Percentiles rank a stretch among this genome's conserved stretches.
These are phyloP conservation scores for Cryptomyrus ogoouensis DNA, from an alignment of 2,113 vertebrate genomes.

Conservation along the genomic window DNA sequence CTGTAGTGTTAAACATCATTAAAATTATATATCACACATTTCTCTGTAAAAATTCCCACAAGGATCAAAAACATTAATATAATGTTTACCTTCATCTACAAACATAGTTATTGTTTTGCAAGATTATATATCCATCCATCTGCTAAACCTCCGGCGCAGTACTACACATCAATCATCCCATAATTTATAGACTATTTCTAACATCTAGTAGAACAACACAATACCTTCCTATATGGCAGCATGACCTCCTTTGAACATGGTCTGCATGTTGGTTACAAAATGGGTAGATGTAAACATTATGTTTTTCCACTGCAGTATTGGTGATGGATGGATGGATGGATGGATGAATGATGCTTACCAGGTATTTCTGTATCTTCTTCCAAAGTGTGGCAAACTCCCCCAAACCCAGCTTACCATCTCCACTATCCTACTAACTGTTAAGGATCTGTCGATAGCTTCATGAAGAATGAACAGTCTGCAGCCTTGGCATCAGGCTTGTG, in stretches of 20 bases:
- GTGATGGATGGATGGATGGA: neutral
- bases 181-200: neutral
- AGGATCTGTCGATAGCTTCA: slow-evolving; percentile 21
- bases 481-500: neutral
- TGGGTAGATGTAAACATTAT: neutral
- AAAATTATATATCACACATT: neutral
- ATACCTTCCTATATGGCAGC: neutral
- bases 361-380: slow-evolving; percentile 80
- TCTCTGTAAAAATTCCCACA: neutral
- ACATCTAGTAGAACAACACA: neutral
- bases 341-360: slow-evolving; percentile 58
- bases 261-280: neutral
- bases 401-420: slow-evolving; percentile 68
- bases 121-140: neutral
- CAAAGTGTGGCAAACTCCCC: slow-evolving; percentile 75
- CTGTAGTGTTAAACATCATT: neutral
- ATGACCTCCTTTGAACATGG: neutral
- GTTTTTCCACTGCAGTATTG: neutral
- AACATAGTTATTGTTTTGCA: neutral
- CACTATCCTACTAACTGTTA: slow-evolving; percentile 56
- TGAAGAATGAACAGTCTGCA: neutral
- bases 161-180: neutral
- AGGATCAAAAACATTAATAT: neutral
- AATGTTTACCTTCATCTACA: neutral
- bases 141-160: neutral